Conservation (phyloP, 2,888 invertebrate genomes). For the Eutolmus rufibarbis region DNA sequence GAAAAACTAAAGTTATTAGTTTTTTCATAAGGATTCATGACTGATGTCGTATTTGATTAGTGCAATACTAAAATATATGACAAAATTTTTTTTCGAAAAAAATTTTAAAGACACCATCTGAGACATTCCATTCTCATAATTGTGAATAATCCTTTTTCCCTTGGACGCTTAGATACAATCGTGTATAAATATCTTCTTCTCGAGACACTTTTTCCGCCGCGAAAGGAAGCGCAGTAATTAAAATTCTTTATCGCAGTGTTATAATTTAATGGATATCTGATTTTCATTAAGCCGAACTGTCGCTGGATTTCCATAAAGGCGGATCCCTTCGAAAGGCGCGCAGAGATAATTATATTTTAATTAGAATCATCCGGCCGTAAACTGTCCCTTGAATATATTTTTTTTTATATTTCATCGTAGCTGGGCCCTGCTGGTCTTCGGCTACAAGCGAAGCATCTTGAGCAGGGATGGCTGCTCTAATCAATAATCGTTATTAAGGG, state of each 20-base stretch:
- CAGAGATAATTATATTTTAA: slow-evolving; percentile 64
- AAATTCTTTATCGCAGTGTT: slow-evolving; percentile 49
- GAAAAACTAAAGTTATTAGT: no score
- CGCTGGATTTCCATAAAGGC: slow-evolving; percentile 57
- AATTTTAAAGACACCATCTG: not conserved
- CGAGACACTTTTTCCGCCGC: slow-evolving; percentile 12
- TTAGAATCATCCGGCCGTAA: slow-evolving; percentile 64
- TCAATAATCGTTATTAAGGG: slow-evolving; percentile 42
- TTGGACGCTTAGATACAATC: slow-evolving; percentile 11
- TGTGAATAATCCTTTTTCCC: slow-evolving; percentile 27
- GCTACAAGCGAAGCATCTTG: slow-evolving; percentile 8
- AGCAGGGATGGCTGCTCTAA: slow-evolving; percentile 16
- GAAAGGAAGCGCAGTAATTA: slow-evolving; percentile 48
- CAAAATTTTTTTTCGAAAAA: not conserved
- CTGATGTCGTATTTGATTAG: no score
- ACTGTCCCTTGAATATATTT: slow-evolving; percentile 57
- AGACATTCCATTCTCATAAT: not conserved
- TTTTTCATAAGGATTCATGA: no score
- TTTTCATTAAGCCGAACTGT: slow-evolving; percentile 46
- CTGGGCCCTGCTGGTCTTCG: slow-evolving; percentile 47
- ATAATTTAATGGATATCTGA: slow-evolving; percentile 49
- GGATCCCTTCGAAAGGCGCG: slow-evolving; percentile 58
- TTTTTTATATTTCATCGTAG: slow-evolving; percentile 51
- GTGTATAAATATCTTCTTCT: slow-evolving; percentile 35
- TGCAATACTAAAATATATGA: no score